phyloP scores from a whole-genome alignment of 2,113 vertebrate genomes.

The Vidua macroura region DNA sequence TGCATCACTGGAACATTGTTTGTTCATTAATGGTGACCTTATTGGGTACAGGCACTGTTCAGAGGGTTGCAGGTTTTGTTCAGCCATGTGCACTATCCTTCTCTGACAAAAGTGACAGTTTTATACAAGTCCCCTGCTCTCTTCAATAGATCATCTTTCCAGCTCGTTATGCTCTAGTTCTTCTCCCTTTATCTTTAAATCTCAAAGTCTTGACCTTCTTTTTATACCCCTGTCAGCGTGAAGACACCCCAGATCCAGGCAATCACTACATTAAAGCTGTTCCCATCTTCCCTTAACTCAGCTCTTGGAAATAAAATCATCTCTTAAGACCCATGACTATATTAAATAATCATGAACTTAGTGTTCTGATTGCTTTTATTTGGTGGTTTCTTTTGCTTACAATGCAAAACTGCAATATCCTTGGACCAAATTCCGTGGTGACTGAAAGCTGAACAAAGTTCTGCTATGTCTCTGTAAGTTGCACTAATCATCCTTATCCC shows the following conservation, averaged over 20 bases:
- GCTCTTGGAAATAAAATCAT: not conserved
- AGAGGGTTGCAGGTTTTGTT: constrained; percentile 11
- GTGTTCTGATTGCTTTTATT: constrained; percentile 2
- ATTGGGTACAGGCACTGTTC: not conserved
- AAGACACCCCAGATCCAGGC: not conserved
- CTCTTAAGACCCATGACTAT: not conserved
- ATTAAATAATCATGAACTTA: constrained; percentile 17
- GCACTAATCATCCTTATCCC: not conserved
- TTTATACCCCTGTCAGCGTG: not conserved
- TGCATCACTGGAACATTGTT: constrained; percentile 35
- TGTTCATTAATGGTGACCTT: constrained; percentile 54
- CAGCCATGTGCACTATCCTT: constrained; percentile 10
- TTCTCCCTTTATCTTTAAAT: constrained; percentile 23
- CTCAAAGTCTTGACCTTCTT: constrained; percentile 4
- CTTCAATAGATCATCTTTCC: constrained; percentile 50
- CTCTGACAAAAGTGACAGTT: constrained; percentile 6
- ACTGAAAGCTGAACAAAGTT: not conserved
- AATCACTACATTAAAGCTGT: not conserved
- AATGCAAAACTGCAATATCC: not conserved
- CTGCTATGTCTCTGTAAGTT: not conserved
- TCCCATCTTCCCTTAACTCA: not conserved
- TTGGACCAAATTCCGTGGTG: not conserved
- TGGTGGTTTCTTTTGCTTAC: constrained; percentile 1
- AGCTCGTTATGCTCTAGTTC: not conserved
- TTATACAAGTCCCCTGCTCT: constrained; percentile 17